These are phyloP conservation scores for Echiichthys vipera DNA, from an alignment of 2,797 vertebrate species.

Conservation along the genomic window DNA sequence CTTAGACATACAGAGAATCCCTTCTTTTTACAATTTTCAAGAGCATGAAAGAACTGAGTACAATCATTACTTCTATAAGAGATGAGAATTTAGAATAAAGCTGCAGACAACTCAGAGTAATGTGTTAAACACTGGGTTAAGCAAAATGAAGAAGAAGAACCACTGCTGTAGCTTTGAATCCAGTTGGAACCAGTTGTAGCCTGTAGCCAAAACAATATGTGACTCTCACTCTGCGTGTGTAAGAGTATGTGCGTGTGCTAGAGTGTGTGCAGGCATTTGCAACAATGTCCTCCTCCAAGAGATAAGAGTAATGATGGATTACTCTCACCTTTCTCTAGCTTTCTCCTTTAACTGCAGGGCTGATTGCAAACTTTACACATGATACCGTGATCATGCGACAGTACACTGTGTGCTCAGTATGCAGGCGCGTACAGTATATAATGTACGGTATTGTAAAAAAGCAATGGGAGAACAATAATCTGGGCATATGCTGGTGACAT, in stretches of 20 bases:
- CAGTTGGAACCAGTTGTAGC: slow-evolving; percentile 83
- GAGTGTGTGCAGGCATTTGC: slow-evolving; percentile 43
- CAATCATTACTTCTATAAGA: slow-evolving; percentile 36
- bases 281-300: slow-evolving; percentile 53
- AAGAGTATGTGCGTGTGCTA: slow-evolving; percentile 3
- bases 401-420: neutral
- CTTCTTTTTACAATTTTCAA: neutral
- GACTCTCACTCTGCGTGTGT: slow-evolving; percentile 51
- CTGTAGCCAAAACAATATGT: slow-evolving; percentile 83
- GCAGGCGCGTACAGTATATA: neutral
- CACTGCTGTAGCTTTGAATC: slow-evolving; percentile 78
- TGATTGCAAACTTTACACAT: slow-evolving; percentile 46
- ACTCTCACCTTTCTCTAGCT: slow-evolving; percentile 49
- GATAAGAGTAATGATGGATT: slow-evolving; percentile 72
- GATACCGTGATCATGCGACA: neutral
- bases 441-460: neutral
- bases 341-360: slow-evolving; percentile 47
- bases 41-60: neutral
- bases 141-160: slow-evolving; percentile 32
- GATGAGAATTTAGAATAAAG: slow-evolving; percentile 22
- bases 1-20: neutral
- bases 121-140: slow-evolving; percentile 53
- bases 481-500: slow-evolving; percentile 20
- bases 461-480: slow-evolving; percentile 13
- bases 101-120: slow-evolving; percentile 33